Evolutionary conservation across 2,888 invertebrate species (phyloP).

Genomic region (Chymomyza fuscimana): DNA sequence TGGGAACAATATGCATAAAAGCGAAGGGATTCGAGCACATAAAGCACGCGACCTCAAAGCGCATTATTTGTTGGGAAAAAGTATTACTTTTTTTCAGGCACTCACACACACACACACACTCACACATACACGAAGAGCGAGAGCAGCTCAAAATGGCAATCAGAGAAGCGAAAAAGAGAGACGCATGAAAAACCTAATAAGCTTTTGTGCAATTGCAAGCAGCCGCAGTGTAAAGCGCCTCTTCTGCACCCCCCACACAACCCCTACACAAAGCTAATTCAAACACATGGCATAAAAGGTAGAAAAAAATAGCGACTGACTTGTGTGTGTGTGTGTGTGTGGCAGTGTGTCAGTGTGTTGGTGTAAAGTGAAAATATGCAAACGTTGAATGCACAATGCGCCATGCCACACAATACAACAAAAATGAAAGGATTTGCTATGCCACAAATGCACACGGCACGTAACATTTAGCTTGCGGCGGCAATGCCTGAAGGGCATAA

Average conservation of each 20-base stretch:
- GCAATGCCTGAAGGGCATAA: slow-evolving; percentile 30
- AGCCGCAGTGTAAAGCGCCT: slow-evolving; percentile 6
- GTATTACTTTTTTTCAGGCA: slow-evolving; percentile 46
- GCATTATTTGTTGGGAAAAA: slow-evolving; percentile 58
- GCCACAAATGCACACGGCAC: slow-evolving; percentile 67
- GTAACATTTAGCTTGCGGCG: slow-evolving; percentile 65
- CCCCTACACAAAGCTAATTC: slow-evolving; percentile 64
- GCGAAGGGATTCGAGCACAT: slow-evolving; percentile 40
- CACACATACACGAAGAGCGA: background rate
- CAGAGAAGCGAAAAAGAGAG: slow-evolving; percentile 16
- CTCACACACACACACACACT: slow-evolving; percentile 22
- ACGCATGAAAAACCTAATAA: slow-evolving; percentile 53
- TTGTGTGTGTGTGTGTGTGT: slow-evolving; percentile 5
- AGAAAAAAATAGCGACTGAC: background rate
- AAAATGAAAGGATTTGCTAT: slow-evolving; percentile 58
- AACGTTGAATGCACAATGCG: slow-evolving; percentile 50
- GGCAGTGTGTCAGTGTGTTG: slow-evolving; percentile 24
- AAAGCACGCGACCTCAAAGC: slow-evolving; percentile 62
- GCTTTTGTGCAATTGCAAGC: slow-evolving; percentile 70
- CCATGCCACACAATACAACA: slow-evolving; percentile 37
- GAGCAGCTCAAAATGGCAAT: slow-evolving; percentile 34
- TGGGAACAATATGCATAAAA: slow-evolving; percentile 10
- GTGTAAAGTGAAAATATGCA: slow-evolving; percentile 31
- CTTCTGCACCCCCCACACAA: slow-evolving; percentile 17
- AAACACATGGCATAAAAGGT: slow-evolving; percentile 45